These are phyloP conservation scores for Stenodema calcarata DNA, from an alignment of 2,888 invertebrate genomes.

Conservation along the genomic window DNA sequence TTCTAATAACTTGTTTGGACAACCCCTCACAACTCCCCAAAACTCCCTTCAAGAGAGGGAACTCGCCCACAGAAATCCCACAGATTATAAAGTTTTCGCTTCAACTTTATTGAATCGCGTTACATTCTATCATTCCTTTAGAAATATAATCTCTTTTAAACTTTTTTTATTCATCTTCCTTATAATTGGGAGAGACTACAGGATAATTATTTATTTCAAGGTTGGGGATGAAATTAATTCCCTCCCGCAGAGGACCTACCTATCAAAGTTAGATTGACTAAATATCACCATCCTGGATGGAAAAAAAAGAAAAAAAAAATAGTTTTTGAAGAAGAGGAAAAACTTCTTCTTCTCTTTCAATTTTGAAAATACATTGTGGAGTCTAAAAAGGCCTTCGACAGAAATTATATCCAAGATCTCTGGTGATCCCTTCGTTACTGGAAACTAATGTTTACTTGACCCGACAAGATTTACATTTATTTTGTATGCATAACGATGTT, in stretches of 20 bases:
- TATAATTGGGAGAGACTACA: conserved; percentile 4
- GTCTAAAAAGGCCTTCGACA: too few relatives aligned
- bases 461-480: too few relatives aligned
- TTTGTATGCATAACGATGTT: too few relatives aligned
- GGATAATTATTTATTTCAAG: neutral
- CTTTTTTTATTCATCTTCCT: neutral
- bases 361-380: too few relatives aligned
- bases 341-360: too few relatives aligned
- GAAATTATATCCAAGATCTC: too few relatives aligned
- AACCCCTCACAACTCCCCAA: conserved; percentile 5
- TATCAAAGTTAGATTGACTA: neutral
- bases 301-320: too few relatives aligned
- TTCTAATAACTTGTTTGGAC: conserved; percentile 35
- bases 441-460: too few relatives aligned
- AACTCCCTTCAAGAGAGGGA: neutral
- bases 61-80: conserved; percentile 4
- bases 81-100: conserved; percentile 23
- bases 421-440: too few relatives aligned
- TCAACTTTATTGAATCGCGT: conserved; percentile 24
- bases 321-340: neutral
- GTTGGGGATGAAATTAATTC: neutral
- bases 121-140: conserved; percentile 24
- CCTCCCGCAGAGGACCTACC: neutral
- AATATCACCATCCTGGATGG: neutral
- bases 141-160: conserved; percentile 10